A percentile compares a stretch with the other conserved stretches of the same genome.
Conservation (phyloP, 1,140 invertebrate genomes). For the Apis florea region DNA sequence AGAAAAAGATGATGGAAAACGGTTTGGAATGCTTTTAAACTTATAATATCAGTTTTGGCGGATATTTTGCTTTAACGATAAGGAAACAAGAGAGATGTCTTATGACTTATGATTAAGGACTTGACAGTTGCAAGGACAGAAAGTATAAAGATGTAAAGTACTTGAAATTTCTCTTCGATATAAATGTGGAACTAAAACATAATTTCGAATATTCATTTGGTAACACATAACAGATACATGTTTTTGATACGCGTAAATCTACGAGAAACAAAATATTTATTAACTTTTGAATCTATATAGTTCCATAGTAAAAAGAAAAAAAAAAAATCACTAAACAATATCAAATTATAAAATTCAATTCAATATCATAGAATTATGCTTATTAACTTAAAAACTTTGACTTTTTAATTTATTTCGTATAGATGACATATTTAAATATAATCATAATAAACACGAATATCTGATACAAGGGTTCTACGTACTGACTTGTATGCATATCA, state of each 20-base stretch:
- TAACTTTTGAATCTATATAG: not conserved
- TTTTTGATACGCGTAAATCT: slow-evolving; percentile 8
- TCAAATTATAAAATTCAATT: slow-evolving; percentile 6
- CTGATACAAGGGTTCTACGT: slow-evolving; percentile 14
- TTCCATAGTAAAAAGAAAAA: not conserved
- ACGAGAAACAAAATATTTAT: not conserved
- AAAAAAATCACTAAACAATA: no score
- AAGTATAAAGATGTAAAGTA: not conserved
- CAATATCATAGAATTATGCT: not conserved
- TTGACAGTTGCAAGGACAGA: slow-evolving; percentile 25
- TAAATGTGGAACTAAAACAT: not conserved
- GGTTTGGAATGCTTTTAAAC: slow-evolving; percentile 64
- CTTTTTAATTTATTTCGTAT: slow-evolving; percentile 28
- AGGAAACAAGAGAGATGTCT: slow-evolving; percentile 20
- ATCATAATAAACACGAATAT: slow-evolving; percentile 5
- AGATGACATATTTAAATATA: slow-evolving; percentile 11
- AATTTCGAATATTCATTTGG: slow-evolving; percentile 2
- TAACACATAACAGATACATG: not conserved
- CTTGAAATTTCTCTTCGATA: not conserved
- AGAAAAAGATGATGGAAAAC: slow-evolving; percentile 32
- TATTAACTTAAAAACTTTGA: slow-evolving; percentile 3
- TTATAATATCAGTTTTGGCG: slow-evolving; percentile 59
- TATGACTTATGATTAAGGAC: slow-evolving; percentile 3
- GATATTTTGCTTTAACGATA: slow-evolving; percentile 27
- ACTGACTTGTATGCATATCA: slow-evolving; percentile 33